phyloP scores from a whole-genome alignment of 2,888 invertebrate species.

The Entomobrya multifasciata region DNA sequence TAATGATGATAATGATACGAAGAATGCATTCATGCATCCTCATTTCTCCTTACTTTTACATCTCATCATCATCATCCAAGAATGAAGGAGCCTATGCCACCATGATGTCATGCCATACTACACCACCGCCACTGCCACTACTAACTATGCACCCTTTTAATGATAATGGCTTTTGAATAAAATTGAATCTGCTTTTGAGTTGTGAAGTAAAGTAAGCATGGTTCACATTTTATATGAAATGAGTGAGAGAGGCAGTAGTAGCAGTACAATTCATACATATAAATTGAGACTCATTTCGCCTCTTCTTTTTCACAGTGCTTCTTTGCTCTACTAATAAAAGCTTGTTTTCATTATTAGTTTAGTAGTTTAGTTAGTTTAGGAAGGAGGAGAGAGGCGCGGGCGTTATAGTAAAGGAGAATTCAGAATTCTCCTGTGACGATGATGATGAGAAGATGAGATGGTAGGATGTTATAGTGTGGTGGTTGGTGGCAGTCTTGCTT shows the following conservation, averaged over 20 bases:
- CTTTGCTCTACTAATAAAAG: conserved; percentile 55
- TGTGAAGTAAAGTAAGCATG: conserved; percentile 44
- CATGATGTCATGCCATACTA: not conserved
- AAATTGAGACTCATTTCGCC: conserved; percentile 67
- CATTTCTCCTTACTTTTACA: conserved; percentile 69
- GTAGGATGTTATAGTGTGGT: not conserved
- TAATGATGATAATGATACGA: conserved; percentile 74
- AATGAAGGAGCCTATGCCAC: conserved; percentile 61
- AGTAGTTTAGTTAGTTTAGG: conserved; percentile 42
- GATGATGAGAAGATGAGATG: conserved; percentile 23
- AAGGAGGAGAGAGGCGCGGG: conserved; percentile 35
- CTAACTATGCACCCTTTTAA: conserved; percentile 70
- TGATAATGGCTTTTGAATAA: conserved; percentile 75
- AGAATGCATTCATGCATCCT: conserved; percentile 73
- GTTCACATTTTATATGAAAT: not conserved
- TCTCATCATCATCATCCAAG: conserved; percentile 71
- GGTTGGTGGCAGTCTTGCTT: not conserved
- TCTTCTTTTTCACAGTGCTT: not conserved
- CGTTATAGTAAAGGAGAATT: not conserved
- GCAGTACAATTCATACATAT: conserved; percentile 63
- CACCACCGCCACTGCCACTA: not conserved
- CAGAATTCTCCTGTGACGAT: conserved; percentile 20
- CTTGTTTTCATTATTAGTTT: conserved; percentile 67
- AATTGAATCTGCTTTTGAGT: conserved; percentile 67
- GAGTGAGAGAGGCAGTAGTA: conserved; percentile 7